Base-by-base conservation (phyloP, 2,888 invertebrate species). In the Notodonta ziczac region DNA sequence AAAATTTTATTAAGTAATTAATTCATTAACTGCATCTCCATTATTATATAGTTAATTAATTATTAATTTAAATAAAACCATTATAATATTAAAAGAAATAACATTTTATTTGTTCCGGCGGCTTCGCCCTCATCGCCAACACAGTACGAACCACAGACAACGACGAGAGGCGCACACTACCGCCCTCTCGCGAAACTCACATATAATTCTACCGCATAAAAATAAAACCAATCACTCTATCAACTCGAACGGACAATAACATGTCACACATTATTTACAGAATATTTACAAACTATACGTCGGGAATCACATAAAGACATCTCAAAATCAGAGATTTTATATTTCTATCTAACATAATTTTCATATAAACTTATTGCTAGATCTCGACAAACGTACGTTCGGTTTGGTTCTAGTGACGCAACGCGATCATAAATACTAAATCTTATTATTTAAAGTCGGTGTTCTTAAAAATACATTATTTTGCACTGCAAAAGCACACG, bases 61-160 rank as follows among this genome's bases (percentile, higher is more conserved):
- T 24, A 8, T 51, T 8, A 4, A 46, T 4, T 5, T 60, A 74
- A 74, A 80, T 77, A 66, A 71, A 78, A 73, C 62, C 40, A 66
- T 52, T 39, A 12, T 48, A 52, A 66, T 72, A 67, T 64, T 85
- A 88, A 86, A 90, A 90, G 90, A 91, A 91, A 90, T 91, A 91
- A 88, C 86, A 78, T 87, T 90, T 77, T 72, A 77, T 81, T 88
- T 88, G 88, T 88, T 88, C 87, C 74, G 75, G 78, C 78, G 84
- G 82, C 83, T 76, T 78, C 77, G 65, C 63, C 66, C 76, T 60
- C 57, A 74, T 75, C 71, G 76, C 76, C 76, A 75, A 73, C 73
- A 67, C 69, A 74, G 57, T 67, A 75, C 62, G 66, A 75, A 70
- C 62, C 65, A 70, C 65, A 61, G 65, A 61, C 63, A 65, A 59